Evolutionary conservation across 2,797 vertebrate genomes (phyloP), one percentile per base, ranked within the genome.

Genomic region (Melanotaenia trifasciata): DNA sequence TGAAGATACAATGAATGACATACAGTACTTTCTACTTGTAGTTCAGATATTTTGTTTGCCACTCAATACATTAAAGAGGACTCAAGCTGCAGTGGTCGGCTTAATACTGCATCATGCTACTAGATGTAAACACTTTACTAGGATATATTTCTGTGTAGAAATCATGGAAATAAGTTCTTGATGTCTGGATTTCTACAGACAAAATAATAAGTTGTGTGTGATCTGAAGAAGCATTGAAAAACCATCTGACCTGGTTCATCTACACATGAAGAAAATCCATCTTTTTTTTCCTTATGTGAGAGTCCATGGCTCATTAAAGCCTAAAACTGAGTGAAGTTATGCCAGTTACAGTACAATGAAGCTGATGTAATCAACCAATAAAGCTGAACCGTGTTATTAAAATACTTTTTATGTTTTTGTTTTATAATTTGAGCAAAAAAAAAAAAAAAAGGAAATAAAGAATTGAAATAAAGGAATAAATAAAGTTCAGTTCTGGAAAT

Each of bases 241-340:
- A n/a, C 45, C 82, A 88, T 88, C 80, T 82, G 68, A 67, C 18
- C 11, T 22, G 76, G 80, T 76, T 86, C 82, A 85, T 40, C 58
- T 72, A 28, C 36, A 38, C 59, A 58, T 60, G 71, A 86, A 61
- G 56, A 74, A 76, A 75, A 75, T 66, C 50, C 12, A 14, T 10
- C 8, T 11, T 67, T 12, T 12, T 69, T 36, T 66, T 66, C 58
- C 26, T 67, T 60, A 50, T 74, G 51, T 10, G 47, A 70, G 67
- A 24, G 12, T 72, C 26, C 30, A 51, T 70, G 78, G 83, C 64
- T 67, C 12, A 16, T 38, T 43, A 62, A 79, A 74, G 60, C 54
- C 78, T 79, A 67, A 83, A 75, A 78, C 65, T 7, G 18, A 74
- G 69, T 78, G 80, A 91, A 61, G 83, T 76, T 58, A 76, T 67